Conservation (phyloP, 1,140 invertebrate species). For the Pseudomyrmex dendroicus region DNA sequence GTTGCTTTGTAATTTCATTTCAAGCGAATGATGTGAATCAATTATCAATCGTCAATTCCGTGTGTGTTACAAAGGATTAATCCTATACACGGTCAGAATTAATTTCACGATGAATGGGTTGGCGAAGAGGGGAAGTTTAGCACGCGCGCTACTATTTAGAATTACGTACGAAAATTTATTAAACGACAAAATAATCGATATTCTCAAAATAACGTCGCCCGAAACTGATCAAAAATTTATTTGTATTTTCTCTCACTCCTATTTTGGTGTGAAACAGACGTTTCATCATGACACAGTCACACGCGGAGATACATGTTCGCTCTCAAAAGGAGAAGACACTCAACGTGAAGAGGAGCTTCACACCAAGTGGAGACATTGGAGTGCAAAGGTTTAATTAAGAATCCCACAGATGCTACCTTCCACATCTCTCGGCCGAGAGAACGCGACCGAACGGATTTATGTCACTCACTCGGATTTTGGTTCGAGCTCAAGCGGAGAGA, state of each 20-base stretch:
- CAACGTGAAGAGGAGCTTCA: background rate
- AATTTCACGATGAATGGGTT: background rate
- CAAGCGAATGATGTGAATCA: background rate
- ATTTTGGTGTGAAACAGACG: background rate
- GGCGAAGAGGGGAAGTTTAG: too few relatives aligned
- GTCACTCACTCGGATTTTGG: slow-evolving; percentile 18
- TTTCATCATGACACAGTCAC: background rate
- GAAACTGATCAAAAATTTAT: slow-evolving; percentile 3
- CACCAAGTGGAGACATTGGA: slow-evolving; percentile 15
- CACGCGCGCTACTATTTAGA: too few relatives aligned
- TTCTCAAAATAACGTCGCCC: too few relatives aligned
- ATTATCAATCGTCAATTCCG: background rate
- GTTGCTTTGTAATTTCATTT: slow-evolving; percentile 14
- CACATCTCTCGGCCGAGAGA: background rate
- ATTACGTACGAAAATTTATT: too few relatives aligned
- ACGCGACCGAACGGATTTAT: slow-evolving; percentile 30
- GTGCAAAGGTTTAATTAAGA: slow-evolving; percentile 51
- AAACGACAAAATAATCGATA: background rate
- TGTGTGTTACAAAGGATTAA: slow-evolving; percentile 27
- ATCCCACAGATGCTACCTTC: slow-evolving; percentile 1
- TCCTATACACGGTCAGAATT: background rate
- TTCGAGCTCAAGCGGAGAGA: too few relatives aligned
- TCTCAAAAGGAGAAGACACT: slow-evolving; percentile 12
- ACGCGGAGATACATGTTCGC: background rate
- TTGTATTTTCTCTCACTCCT: background rate